A percentile compares a stretch with the other conserved stretches of the same genome.
These are phyloP conservation scores for Leuciscus waleckii DNA, from an alignment of 2,797 vertebrate species.

Conservation along the genomic window DNA sequence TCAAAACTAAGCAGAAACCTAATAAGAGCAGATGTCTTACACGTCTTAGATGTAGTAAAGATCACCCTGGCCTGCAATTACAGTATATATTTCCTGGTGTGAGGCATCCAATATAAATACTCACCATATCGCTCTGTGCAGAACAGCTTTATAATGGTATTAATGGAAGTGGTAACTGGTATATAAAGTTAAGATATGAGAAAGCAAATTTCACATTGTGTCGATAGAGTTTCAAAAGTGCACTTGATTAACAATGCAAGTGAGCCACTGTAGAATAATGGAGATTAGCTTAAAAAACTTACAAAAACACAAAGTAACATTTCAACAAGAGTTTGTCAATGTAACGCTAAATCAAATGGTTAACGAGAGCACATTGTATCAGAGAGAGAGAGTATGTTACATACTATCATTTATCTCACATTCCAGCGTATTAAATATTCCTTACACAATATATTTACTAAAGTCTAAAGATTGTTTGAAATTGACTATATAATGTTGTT, in stretches of 20 bases:
- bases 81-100: background rate
- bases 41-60: constrained; percentile 3
- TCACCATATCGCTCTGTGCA: background rate
- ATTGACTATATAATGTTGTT: constrained; percentile 25
- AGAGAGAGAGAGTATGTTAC: background rate
- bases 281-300: background rate
- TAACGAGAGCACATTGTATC: constrained; percentile 20
- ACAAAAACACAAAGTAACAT: background rate
- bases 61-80: background rate
- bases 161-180: background rate
- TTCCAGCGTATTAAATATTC: constrained; percentile 21
- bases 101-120: background rate
- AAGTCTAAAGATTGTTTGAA: constrained; percentile 35
- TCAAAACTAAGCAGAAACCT: constrained; percentile 14
- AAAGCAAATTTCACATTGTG: background rate
- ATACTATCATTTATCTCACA: background rate
- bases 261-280: background rate
- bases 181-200: background rate
- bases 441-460: constrained; percentile 8
- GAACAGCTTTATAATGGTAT: constrained; percentile 15
- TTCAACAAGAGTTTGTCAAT: background rate
- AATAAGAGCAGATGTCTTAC: background rate
- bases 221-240: background rate
- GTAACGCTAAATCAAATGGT: background rate
- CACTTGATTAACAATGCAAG: background rate